Base-by-base conservation (phyloP, 1,140 invertebrate genomes). In the Diachasmimorpha longicaudata region DNA sequence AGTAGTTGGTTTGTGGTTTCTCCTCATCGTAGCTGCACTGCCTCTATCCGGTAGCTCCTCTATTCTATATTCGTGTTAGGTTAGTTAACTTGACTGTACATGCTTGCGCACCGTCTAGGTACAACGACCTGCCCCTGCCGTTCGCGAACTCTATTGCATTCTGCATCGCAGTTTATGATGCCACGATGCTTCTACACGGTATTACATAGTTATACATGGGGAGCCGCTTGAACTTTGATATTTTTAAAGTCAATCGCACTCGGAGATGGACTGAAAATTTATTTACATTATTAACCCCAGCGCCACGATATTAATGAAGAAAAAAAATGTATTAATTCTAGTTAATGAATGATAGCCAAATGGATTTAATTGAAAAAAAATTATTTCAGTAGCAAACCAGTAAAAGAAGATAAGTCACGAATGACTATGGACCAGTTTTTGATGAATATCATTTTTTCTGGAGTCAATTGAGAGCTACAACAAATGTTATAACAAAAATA, bases 91-190 rank as follows among this genome's bases (percentile, higher is more conserved):
- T 63, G 19, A 63, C 58, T 63, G 11, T 63, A 63, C 19, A 63
- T 63, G 23, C 58, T 63, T 31, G 58, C 58, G 58, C 58, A 63
- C 58, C 58, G 58, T 63, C 58, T 63, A 63, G 58, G 58, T 63
- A 63, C 58, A 63, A 63, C 58, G 58, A 63, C 58, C 48, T 55
- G 8, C 48, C 48, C 58, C 58, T 63, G 58, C 23, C 23, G n/a
- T 63, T 31, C 16, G 5, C 21, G 4, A 63, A 63, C 58, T 63
- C 58, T 63, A 63, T 63, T 63, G 58, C 58, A 63, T 63, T 63
- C 58, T 63, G 58, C 58, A 63, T 63, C 23, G 58, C 19, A 63
- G 58, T 63, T 63, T 63, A 63, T 63, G 58, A 63, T 63, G 23
- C 58, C 58, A 23, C 21, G n/a, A n/a, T n/a, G 14, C 19, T 63